phyloP scores from a whole-genome alignment of 2,888 invertebrate genomes.

The Hypomecis atomaria region DNA sequence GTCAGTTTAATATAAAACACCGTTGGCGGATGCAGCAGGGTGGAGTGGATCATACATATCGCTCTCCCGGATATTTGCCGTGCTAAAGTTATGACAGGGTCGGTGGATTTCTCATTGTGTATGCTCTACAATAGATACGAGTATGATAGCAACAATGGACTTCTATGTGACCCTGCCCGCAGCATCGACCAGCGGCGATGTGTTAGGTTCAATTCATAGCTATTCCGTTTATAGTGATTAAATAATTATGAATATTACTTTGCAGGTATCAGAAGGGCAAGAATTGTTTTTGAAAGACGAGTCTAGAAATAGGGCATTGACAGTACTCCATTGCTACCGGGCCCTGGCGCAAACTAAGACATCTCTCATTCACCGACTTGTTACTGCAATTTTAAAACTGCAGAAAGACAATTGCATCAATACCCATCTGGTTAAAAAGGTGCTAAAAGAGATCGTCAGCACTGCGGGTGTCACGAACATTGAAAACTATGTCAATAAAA shows the following conservation, averaged over 20 bases:
- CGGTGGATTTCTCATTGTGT: no score
- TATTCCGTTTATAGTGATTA: background rate
- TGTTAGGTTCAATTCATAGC: no score
- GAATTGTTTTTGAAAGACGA: conserved; percentile 84
- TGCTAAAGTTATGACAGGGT: no score
- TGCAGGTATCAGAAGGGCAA: conserved; percentile 64
- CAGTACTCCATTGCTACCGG: conserved; percentile 83
- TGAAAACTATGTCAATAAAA: conserved; percentile 66
- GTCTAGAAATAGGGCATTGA: conserved; percentile 81
- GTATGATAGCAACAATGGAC: no score
- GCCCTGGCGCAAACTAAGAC: conserved; percentile 81
- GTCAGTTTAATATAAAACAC: no score
- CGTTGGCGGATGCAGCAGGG: no score
- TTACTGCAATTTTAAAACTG: conserved; percentile 82
- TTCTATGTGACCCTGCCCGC: no score
- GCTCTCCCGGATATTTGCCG: no score
- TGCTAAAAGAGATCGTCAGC: conserved; percentile 68
- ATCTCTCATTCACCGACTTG: conserved; percentile 77
- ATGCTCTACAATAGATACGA: no score
- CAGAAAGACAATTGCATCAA: conserved; percentile 80
- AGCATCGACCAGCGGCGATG: no score
- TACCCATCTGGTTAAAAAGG: conserved; percentile 68
- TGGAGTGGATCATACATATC: no score
- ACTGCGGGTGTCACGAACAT: conserved; percentile 54
- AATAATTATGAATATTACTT: conserved; percentile 46